A percentile compares a stretch with the other conserved stretches of the same genome.
These are phyloP conservation scores for Acanthis flammea DNA, from an alignment of 2,797 vertebrate genomes.

Conservation along the genomic window DNA sequence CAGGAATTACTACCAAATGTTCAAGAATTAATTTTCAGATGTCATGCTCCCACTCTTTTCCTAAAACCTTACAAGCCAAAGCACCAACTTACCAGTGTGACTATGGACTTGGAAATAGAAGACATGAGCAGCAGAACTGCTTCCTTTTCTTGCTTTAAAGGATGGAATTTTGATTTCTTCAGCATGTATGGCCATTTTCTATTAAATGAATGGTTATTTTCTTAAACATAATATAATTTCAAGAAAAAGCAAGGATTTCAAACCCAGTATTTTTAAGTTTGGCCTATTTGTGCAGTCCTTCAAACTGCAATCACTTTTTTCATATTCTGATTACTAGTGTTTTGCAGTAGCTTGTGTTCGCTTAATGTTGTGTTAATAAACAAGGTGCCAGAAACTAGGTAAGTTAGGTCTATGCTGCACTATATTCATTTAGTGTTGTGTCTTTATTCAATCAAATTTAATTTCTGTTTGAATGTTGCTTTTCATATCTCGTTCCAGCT, in stretches of 20 bases:
- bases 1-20: too few species aligned
- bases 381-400: not conserved
- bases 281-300: not conserved
- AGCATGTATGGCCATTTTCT: not conserved
- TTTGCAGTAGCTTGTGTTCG: not conserved
- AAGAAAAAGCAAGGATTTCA: not conserved
- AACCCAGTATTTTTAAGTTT: not conserved
- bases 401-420: not conserved
- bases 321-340: not conserved
- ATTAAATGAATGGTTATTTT: not conserved
- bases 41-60: not conserved
- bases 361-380: not conserved
- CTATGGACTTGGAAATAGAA: not conserved
- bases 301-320: not conserved
- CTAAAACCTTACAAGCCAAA: not conserved
- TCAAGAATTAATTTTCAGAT: not conserved
- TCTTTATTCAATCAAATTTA: not conserved
- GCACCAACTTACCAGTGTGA: not conserved
- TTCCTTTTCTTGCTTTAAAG: not conserved
- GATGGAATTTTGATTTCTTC: not conserved
- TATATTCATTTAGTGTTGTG: not conserved
- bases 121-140: not conserved
- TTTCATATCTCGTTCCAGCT: not conserved
- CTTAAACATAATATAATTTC: not conserved
- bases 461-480: not conserved